Evolutionary conservation across 2,113 vertebrate genomes (phyloP).

Genomic region (Gadus macrocephalus): DNA sequence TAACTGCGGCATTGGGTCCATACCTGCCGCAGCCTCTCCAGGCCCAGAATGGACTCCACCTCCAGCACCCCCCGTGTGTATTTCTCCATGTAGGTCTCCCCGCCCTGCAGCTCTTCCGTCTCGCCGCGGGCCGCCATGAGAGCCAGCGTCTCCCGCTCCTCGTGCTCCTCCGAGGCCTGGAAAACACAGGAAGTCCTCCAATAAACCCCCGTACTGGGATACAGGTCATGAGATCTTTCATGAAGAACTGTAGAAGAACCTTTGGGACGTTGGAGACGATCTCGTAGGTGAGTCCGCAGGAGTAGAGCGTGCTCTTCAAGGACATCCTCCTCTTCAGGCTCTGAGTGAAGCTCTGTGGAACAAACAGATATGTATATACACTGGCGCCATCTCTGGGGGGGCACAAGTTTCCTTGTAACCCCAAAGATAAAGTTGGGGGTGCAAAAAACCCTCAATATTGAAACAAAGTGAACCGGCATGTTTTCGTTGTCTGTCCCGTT

Average conservation of each 20-base stretch:
- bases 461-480: too few species aligned
- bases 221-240: too few species aligned
- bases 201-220: too few species aligned
- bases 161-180: conserved; percentile 94
- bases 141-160: conserved; percentile 92
- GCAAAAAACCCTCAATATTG: too few species aligned
- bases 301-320: conserved; percentile 85
- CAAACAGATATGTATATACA: neutral
- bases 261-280: conserved; percentile 99
- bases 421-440: too few species aligned
- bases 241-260: conserved; percentile 66
- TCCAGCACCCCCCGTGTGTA: conserved; percentile 91
- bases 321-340: conserved; percentile 97
- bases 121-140: conserved; percentile 92
- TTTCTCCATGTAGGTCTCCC: conserved; percentile 94
- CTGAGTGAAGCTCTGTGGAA: conserved; percentile 91
- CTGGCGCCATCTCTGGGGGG: too few species aligned
- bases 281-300: conserved; percentile 93
- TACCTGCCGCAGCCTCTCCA: conserved; percentile 91
- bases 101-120: conserved; percentile 79
- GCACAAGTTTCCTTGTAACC: too few species aligned
- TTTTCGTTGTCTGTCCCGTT: too few species aligned
- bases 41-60: conserved; percentile 91
- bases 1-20: neutral
- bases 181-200: neutral